A percentile compares a stretch with the other conserved stretches of the same genome.
These are phyloP conservation scores for Himantopus leucocephalus DNA, from an alignment of 2,113 vertebrate species.

Conservation along the genomic window DNA sequence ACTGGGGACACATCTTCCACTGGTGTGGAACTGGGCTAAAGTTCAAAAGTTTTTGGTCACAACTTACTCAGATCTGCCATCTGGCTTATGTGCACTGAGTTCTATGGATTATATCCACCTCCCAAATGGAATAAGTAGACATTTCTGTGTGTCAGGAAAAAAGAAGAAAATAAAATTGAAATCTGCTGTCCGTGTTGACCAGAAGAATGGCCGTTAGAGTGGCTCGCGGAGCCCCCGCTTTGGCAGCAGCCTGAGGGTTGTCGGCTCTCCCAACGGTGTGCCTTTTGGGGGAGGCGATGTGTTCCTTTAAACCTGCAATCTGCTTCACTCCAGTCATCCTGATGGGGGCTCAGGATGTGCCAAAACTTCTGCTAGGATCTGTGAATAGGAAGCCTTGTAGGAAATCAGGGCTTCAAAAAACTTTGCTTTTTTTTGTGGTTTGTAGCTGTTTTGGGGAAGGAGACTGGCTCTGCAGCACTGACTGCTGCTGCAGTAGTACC, in stretches of 20 bases:
- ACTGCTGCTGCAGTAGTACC: not conserved
- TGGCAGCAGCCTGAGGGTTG: slow-evolving; percentile 20
- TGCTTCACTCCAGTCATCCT: slow-evolving; percentile 29
- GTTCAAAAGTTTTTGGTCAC: slow-evolving; percentile 77
- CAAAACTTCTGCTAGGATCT: slow-evolving; percentile 46
- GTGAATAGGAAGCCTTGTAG: slow-evolving; percentile 15
- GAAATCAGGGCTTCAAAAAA: slow-evolving; percentile 43
- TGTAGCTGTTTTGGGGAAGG: not conserved
- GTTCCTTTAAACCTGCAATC: slow-evolving; percentile 52
- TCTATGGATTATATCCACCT: slow-evolving; percentile 53
- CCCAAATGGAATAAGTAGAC: slow-evolving; percentile 57
- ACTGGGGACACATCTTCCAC: slow-evolving; percentile 64
- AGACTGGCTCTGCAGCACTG: not conserved
- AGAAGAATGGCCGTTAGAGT: not conserved
- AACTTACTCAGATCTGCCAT: slow-evolving; percentile 72
- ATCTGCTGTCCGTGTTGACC: slow-evolving; percentile 7
- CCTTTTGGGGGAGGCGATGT: not conserved
- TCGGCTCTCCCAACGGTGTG: not conserved
- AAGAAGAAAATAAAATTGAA: slow-evolving; percentile 1
- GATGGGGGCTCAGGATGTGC: slow-evolving; percentile 24
- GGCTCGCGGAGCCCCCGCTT: not conserved
- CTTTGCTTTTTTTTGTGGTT: not conserved
- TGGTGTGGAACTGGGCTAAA: slow-evolving; percentile 72
- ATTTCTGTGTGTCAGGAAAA: slow-evolving; percentile 18
- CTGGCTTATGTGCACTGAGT: slow-evolving; percentile 63